Evolutionary conservation across 1,140 invertebrate species (phyloP).

Genomic region (Drosophila rufa): DNA sequence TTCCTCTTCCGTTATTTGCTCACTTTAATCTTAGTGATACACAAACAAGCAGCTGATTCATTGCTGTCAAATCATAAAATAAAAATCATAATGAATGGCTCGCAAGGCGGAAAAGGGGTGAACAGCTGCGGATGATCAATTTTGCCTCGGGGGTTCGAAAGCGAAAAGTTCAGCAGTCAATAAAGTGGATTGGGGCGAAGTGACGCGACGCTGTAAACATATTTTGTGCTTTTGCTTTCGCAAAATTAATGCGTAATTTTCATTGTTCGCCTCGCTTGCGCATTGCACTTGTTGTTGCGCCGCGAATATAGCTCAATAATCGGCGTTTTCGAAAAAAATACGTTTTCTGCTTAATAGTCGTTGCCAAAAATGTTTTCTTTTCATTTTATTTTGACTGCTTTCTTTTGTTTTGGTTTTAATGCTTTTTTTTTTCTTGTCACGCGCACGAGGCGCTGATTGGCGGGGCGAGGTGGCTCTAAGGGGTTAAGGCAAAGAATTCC

Average conservation of each 20-base stretch:
- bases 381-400: constrained; percentile 31
- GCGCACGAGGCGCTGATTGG: constrained; percentile 56
- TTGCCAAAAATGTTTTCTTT: constrained; percentile 59
- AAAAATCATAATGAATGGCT: constrained; percentile 44
- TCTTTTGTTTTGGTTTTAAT: constrained; percentile 23
- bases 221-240: constrained; percentile 24
- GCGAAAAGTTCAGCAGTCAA: constrained; percentile 72
- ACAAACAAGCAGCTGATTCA: constrained; percentile 22
- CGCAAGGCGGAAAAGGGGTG: constrained; percentile 51
- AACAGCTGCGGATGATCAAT: constrained; percentile 50
- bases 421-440: constrained; percentile 56
- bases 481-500: constrained; percentile 50
- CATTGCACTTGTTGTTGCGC: constrained; percentile 36
- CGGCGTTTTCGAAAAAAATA: constrained; percentile 41
- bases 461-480: constrained; percentile 16
- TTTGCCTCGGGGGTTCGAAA: constrained; percentile 38
- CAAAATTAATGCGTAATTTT: constrained; percentile 61
- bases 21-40: not conserved
- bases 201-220: constrained; percentile 39
- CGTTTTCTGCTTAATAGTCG: constrained; percentile 44
- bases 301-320: constrained; percentile 15
- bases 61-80: constrained; percentile 18
- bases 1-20: not conserved
- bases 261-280: constrained; percentile 46
- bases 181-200: constrained; percentile 26